These are phyloP conservation scores for Platycheirus rosarum DNA, from an alignment of 2,888 invertebrate species.

Conservation along the genomic window DNA sequence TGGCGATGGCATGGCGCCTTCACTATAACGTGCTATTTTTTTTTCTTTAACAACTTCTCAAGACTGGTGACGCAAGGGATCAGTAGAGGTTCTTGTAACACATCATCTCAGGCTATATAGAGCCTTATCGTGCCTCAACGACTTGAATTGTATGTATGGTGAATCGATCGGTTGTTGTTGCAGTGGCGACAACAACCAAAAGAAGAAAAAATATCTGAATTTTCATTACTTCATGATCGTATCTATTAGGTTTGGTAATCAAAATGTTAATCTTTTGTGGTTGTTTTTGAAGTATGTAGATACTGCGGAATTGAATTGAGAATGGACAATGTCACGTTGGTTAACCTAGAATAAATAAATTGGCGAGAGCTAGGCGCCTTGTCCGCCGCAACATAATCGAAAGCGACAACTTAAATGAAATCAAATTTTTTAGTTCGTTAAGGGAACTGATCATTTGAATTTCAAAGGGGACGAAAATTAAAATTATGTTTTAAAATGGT, in stretches of 20 bases:
- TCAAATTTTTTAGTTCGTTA: neutral
- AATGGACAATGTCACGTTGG: slow-evolving; percentile 22
- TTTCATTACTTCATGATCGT: neutral
- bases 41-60: neutral
- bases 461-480: no score
- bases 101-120: neutral
- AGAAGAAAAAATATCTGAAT: neutral
- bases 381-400: slow-evolving; percentile 4
- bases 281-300: neutral
- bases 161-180: slow-evolving; percentile 31
- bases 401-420: slow-evolving; percentile 16
- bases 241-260: neutral
- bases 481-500: no score
- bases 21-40: neutral
- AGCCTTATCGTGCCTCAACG: neutral
- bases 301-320: slow-evolving; percentile 22
- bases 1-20: slow-evolving; percentile 13
- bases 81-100: neutral
- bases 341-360: slow-evolving; percentile 15
- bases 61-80: neutral
- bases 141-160: neutral
- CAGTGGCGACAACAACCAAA: slow-evolving; percentile 1
- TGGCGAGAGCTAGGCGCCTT: neutral
- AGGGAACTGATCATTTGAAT: neutral
- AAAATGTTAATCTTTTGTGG: slow-evolving; percentile 57